Base-by-base conservation (phyloP, 2,113 vertebrate species). In the Spheniscus mendiculus region DNA sequence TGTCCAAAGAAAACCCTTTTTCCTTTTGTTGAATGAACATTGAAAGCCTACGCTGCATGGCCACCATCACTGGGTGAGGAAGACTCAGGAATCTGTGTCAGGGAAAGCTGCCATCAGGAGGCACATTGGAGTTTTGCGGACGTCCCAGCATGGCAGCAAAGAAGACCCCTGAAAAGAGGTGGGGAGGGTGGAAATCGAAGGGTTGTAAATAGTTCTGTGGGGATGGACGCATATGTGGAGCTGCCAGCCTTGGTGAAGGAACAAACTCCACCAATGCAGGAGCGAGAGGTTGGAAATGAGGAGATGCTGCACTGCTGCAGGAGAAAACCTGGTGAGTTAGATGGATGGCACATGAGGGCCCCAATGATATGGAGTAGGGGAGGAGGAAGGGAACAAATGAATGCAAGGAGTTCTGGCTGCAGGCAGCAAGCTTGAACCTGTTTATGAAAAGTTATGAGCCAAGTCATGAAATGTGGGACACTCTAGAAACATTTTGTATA, bases 361-460 rank as follows among this genome's bases (percentile, higher is more conserved):
- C 7, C 26, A 14, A 5, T 9, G 15, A 72, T 6, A 22, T 0
- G 3, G 19, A 65, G 26, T 0, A 80, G 15, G 7, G 13, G 9
- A 76, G 42, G 11, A 71, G 9, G 25, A 76, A 12, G 2, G 30
- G 3, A 50, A 19, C 14, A 91, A 89, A 67, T 12, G 9, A 74
- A 70, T 36, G 44, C 40, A 93, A 61, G 10, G 30, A 58, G 3
- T 29, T 56, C 72, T 62, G 32, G 21, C 45, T 58, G 32, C 2
- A 1, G 26, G 36, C 42, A 66, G 27, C 5, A 20, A 81, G 27
- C 50, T 53, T 78, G 20, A 87, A 83, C 45, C 32, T 52, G 3
- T 32, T 77, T 47, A 52, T 18, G 21, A 73, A 38, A 66, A 56
- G 2, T 53, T 66, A 66, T 21, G 32, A 89, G 11, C 6, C 36